Conservation (phyloP, 2,888 invertebrate genomes). For the Theretra japonica region DNA sequence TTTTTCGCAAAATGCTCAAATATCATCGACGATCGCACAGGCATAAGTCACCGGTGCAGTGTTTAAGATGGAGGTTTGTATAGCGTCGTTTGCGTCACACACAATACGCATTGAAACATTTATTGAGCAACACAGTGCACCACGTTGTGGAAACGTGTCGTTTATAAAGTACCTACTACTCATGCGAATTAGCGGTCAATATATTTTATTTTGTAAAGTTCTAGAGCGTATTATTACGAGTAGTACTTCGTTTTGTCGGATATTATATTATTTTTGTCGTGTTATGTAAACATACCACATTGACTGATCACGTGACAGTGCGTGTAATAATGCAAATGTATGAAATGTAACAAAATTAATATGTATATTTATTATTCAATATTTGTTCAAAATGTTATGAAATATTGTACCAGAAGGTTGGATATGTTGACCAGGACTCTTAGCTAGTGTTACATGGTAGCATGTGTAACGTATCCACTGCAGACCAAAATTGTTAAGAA, state of each 20-base stretch:
- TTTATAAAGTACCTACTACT: background rate
- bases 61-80: constrained; percentile 80
- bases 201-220: background rate
- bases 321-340: too few species aligned
- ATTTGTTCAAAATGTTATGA: too few species aligned
- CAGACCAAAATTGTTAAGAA: too few species aligned
- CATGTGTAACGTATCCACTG: too few species aligned
- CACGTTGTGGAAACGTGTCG: background rate
- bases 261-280: too few species aligned
- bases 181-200: background rate
- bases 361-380: too few species aligned
- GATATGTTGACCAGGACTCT: too few species aligned
- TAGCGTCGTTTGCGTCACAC: constrained; percentile 24
- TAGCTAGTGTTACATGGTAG: too few species aligned
- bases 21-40: constrained; percentile 83
- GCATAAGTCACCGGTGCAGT: constrained; percentile 81
- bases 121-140: background rate
- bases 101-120: background rate
- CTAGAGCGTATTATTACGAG: background rate
- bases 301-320: too few species aligned
- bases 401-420: too few species aligned
- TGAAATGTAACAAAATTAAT: too few species aligned
- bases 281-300: too few species aligned
- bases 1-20: constrained; percentile 83
- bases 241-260: background rate